Evolutionary conservation across 2,113 vertebrate genomes (phyloP).

Genomic region (Nicator chloris): DNA sequence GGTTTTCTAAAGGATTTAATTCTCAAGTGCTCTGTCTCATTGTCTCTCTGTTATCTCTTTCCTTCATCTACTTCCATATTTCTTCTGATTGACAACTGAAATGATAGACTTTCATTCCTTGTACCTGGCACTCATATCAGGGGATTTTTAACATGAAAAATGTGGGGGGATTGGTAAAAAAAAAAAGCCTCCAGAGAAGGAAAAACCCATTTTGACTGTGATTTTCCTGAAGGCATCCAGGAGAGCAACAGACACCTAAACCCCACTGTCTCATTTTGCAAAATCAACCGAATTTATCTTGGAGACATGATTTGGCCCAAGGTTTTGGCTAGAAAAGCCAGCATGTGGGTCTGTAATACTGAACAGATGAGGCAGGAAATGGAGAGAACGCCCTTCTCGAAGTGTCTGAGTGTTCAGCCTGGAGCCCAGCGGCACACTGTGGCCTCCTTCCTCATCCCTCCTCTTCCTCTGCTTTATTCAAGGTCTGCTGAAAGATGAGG

Average conservation of each 20-base stretch:
- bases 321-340: background rate
- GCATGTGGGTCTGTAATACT: background rate
- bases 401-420: background rate
- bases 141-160: background rate
- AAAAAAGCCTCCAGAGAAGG: background rate
- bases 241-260: background rate
- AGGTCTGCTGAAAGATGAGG: constrained; percentile 86
- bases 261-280: background rate
- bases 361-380: background rate
- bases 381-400: background rate
- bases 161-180: background rate
- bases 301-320: background rate
- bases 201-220: background rate
- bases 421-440: fast-evolving
- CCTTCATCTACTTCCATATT: background rate
- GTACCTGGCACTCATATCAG: background rate
- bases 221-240: background rate
- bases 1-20: background rate
- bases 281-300: constrained; percentile 1
- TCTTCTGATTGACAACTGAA: background rate
- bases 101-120: background rate
- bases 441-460: background rate
- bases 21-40: background rate
- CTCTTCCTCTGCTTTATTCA: constrained; percentile 36
- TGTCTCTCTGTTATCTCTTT: background rate